Conservation (phyloP, 2,888 invertebrate genomes). For the Drosophila diplacantha region DNA sequence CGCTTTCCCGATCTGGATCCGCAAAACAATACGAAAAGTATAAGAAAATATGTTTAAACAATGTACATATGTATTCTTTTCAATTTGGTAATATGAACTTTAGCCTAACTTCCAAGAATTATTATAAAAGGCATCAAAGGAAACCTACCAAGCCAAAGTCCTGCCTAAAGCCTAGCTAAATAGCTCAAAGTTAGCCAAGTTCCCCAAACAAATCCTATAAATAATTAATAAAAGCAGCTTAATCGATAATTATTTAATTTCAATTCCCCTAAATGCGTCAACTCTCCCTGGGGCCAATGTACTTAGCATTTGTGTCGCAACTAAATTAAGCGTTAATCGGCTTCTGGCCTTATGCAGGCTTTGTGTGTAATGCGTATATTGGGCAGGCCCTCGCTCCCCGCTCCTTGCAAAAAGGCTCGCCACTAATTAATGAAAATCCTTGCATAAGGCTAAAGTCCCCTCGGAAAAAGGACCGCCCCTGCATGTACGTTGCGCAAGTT, state of each 20-base stretch:
- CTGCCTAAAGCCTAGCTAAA: neutral
- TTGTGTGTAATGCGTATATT: neutral
- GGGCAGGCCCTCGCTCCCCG: no score
- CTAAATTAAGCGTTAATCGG: conserved; percentile 20
- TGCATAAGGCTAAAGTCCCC: conserved; percentile 8
- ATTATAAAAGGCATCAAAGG: no score
- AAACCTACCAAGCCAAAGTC: neutral
- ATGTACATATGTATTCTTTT: no score
- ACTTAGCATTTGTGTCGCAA: conserved; percentile 8
- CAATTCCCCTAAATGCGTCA: neutral
- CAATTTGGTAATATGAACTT: no score
- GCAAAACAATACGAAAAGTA: neutral
- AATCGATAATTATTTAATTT: neutral
- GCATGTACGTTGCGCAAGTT: conserved; percentile 17
- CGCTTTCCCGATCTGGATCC: neutral
- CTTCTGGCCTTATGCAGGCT: conserved; percentile 8
- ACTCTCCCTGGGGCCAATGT: neutral
- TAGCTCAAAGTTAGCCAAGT: no score
- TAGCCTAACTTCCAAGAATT: no score
- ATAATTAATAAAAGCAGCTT: neutral
- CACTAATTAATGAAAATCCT: conserved; percentile 30
- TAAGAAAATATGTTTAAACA: no score
- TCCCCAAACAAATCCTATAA: neutral
- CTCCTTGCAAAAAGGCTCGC: conserved; percentile 2
- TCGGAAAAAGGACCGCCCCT: neutral